Percentiles rank a stretch among this genome's conserved stretches.
Evolutionary conservation across 2,888 invertebrate species (phyloP).

Genomic region (Dorcus hopei): DNA sequence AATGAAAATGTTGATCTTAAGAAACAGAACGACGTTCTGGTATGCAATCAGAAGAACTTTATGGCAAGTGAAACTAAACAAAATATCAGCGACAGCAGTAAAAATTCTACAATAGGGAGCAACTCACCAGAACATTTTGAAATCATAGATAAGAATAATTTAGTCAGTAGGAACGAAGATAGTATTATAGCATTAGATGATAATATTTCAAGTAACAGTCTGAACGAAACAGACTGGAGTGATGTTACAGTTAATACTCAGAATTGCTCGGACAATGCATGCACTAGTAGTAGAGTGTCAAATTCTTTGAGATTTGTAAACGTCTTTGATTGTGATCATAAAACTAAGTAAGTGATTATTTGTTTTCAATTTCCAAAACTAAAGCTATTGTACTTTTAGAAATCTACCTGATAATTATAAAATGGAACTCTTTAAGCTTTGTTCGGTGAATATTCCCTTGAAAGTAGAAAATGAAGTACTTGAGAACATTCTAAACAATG

Average conservation of each 20-base stretch:
- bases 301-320: neutral
- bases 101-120: slow-evolving; percentile 51
- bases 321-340: slow-evolving; percentile 2
- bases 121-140: slow-evolving; percentile 63
- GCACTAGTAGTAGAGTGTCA: neutral
- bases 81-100: slow-evolving; percentile 21
- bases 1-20: slow-evolving; percentile 46
- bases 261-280: slow-evolving; percentile 10
- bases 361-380: neutral
- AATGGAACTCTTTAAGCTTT: slow-evolving; percentile 53
- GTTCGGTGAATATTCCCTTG: slow-evolving; percentile 47
- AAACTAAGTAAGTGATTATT: slow-evolving; percentile 6
- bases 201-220: slow-evolving; percentile 42
- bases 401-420: slow-evolving; percentile 54
- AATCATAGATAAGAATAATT: slow-evolving; percentile 53
- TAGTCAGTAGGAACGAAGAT: slow-evolving; percentile 29
- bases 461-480: slow-evolving; percentile 41
- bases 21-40: slow-evolving; percentile 33
- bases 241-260: slow-evolving; percentile 28
- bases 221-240: slow-evolving; percentile 48
- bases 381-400: slow-evolving; percentile 39
- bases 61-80: slow-evolving; percentile 5
- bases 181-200: slow-evolving; percentile 37
- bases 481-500: slow-evolving; percentile 44
- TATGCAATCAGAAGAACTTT: slow-evolving; percentile 17